A percentile compares a stretch with the other conserved stretches of the same genome.
These are phyloP conservation scores for Serripes groenlandicus DNA, from an alignment of 2,888 invertebrate genomes.

Conservation along the genomic window DNA sequence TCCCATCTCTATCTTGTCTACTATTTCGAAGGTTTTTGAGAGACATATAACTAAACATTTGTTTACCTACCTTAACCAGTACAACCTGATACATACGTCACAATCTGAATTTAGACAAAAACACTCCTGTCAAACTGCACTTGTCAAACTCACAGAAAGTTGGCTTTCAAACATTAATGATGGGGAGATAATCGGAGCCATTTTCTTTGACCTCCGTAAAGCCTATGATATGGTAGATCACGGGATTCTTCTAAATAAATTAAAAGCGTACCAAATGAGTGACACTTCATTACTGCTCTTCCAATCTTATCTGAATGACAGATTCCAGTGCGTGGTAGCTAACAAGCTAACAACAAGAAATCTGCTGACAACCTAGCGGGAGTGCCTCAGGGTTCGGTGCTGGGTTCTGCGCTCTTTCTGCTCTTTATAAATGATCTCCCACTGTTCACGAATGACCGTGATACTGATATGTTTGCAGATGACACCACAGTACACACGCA, in stretches of 20 bases:
- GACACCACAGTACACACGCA: no score
- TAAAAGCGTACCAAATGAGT: background rate
- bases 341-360: background rate
- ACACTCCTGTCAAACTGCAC: background rate
- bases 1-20: slow-evolving; percentile 3
- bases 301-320: background rate
- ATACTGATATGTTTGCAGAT: background rate
- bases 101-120: slow-evolving; percentile 1
- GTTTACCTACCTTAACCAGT: background rate
- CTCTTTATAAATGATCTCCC: background rate
- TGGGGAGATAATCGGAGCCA: background rate
- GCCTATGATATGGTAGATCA: background rate
- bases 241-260: background rate
- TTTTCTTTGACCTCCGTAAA: background rate
- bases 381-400: background rate
- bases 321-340: no score
- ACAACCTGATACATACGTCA: background rate
- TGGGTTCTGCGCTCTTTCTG: background rate
- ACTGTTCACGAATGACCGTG: background rate
- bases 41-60: slow-evolving; percentile 1
- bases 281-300: background rate
- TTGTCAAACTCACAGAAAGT: background rate
- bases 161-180: background rate
- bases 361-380: background rate
- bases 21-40: slow-evolving; percentile 22